Evolutionary conservation across 2,888 invertebrate species (phyloP), one percentile per base, ranked within the genome.

Genomic region (Drosophila cracens): DNA sequence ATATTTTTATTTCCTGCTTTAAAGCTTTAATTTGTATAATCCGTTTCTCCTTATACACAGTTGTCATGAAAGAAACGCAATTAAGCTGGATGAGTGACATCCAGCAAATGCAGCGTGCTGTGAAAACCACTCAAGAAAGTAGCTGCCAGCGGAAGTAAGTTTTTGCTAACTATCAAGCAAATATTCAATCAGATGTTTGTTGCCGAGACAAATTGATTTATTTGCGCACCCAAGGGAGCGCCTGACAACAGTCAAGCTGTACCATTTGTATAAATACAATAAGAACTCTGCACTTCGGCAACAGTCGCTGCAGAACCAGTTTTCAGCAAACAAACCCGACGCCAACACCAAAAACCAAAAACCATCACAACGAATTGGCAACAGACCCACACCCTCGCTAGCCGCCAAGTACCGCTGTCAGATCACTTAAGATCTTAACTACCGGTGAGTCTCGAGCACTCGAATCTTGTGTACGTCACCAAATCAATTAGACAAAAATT

Each of bases 61-160:
- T 52, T 56, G 48, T 56, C 21, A 56, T 54, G 33, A 65, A 84
- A 83, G 70, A 84, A 78, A 74, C 73, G 74, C 70, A 84, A 76
- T 79, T 81, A 87, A 84, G 89, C 84, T 87, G 84, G 89, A 70
- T 89, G 89, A 76, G 74, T 89, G 54, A 77, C 69, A 79, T 83
- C 87, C 78, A 88, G 81, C 60, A 54, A 34, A 63, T 51, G 60
- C 68, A 81, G 85, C 77, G 87, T 46, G 46, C 85, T 85, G 85
- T 61, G 85, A 87, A 89, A 87, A 79, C 29, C 85, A 85, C 85
- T 85, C 70, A 84, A 89, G 87, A 89, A 87, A 84, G 79, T 74
- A 53, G 52, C 67, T 54, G 68, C 58, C 82, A 85, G 83, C 86
- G 86, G 86, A 87, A 87, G 90, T 89, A 74, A 86, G 72, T 71